phyloP scores from a whole-genome alignment of 1,140 invertebrate genomes.

The Drosophila nigromelanica region DNA sequence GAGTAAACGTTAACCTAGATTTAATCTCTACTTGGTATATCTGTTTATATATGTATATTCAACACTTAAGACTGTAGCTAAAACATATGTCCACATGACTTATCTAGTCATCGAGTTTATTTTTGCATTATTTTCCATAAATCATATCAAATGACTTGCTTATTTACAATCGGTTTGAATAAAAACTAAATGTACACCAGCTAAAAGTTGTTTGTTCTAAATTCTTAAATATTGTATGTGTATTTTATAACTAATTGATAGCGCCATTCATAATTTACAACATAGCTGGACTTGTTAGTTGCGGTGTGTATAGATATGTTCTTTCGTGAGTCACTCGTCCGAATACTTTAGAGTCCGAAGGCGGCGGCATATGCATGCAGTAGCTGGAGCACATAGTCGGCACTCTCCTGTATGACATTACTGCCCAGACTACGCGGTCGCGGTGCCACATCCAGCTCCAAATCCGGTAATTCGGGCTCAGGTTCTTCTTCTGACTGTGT shows the following conservation, averaged over 20 bases:
- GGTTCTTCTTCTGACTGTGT: neutral
- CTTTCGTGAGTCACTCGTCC: conserved; percentile 4
- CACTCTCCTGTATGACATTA: conserved; percentile 67
- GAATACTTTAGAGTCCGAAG: conserved; percentile 56
- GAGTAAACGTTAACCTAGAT: conserved; percentile 44
- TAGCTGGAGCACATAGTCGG: conserved; percentile 67
- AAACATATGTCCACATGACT: conserved; percentile 38
- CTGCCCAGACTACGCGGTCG: conserved; percentile 64
- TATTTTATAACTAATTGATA: conserved; percentile 14
- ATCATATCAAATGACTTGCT: conserved; percentile 78
- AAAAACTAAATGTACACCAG: conserved; percentile 42
- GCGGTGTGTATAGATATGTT: conserved; percentile 42
- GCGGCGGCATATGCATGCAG: conserved; percentile 70
- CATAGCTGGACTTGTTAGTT: conserved; percentile 20
- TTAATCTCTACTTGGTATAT: conserved; percentile 62
- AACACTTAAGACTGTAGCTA: conserved; percentile 72
- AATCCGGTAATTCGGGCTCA: conserved; percentile 31
- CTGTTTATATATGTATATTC: conserved; percentile 63
- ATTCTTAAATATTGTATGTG: conserved; percentile 15
- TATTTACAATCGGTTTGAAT: conserved; percentile 58
- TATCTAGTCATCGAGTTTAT: conserved; percentile 30
- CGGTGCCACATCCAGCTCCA: conserved; percentile 57
- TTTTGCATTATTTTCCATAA: conserved; percentile 50
- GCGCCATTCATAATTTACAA: conserved; percentile 32
- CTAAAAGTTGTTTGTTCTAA: conserved; percentile 35